Evolutionary conservation across 2,797 vertebrate species (phyloP).

Genomic region (Gymnodraco acuticeps): DNA sequence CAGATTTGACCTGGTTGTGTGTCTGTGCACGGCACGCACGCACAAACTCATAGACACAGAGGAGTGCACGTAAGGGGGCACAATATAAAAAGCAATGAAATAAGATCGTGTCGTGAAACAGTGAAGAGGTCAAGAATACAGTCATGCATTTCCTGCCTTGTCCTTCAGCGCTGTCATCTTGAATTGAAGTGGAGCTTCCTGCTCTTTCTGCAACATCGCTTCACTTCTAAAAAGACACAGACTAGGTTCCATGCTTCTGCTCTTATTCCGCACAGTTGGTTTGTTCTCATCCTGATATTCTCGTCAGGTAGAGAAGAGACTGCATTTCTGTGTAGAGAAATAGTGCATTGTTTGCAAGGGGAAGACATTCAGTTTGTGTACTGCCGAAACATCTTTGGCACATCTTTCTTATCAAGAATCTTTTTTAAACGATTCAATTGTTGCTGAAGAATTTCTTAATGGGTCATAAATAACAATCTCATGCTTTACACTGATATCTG

Average conservation of each 20-base stretch:
- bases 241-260: neutral
- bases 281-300: constrained; percentile 11
- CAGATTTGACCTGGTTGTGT: constrained; percentile 4
- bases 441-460: too few species aligned
- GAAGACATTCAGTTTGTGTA: neutral
- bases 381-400: neutral
- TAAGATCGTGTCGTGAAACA: neutral
- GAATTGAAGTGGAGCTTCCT: neutral
- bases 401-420: neutral
- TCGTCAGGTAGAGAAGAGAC: neutral
- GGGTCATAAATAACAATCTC: neutral
- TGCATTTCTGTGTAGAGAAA: neutral
- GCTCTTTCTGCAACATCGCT: constrained; percentile 8
- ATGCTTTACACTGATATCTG: neutral
- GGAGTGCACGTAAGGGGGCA: constrained; percentile 2
- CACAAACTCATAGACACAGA: neutral
- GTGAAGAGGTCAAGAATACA: constrained; percentile 13
- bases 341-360: neutral
- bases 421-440: neutral
- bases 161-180: constrained; percentile 27
- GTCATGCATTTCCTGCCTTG: constrained; percentile 22
- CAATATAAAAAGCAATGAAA: constrained; percentile 13
- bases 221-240: neutral
- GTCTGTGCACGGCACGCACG: neutral
- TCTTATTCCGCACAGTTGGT: neutral